These are phyloP conservation scores for Chymomyza fuscimana DNA, from an alignment of 2,888 invertebrate genomes.

Conservation along the genomic window DNA sequence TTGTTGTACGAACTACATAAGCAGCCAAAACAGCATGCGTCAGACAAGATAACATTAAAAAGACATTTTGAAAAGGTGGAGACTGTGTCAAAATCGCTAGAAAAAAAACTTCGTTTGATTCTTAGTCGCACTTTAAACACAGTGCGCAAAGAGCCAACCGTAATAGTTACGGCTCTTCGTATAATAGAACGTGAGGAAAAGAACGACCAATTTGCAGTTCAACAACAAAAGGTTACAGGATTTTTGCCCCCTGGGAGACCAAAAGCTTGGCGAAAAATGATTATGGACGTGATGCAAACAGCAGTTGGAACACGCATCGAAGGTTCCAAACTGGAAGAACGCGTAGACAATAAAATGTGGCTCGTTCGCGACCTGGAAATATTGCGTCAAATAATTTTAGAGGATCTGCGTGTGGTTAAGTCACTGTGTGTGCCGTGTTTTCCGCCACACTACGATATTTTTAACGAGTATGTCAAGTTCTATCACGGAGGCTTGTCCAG, in stretches of 20 bases:
- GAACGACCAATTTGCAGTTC: slow-evolving; percentile 92
- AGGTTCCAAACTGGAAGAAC: slow-evolving; percentile 95
- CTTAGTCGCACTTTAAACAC: slow-evolving; percentile 94
- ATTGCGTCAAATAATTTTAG: slow-evolving; percentile 91
- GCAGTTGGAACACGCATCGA: slow-evolving; percentile 92
- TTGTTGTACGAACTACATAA: slow-evolving; percentile 96
- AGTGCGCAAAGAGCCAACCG: slow-evolving; percentile 95
- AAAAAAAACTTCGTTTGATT: slow-evolving; percentile 94
- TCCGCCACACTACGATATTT: slow-evolving; percentile 96
- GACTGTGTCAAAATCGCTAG: slow-evolving; percentile 91
- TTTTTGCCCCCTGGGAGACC: slow-evolving; percentile 97
- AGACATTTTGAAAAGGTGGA: slow-evolving; percentile 98
- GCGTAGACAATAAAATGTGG: slow-evolving; percentile 96
- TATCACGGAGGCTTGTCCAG: slow-evolving; percentile 93
- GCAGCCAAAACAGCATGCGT: slow-evolving; percentile 91
- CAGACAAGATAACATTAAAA: slow-evolving; percentile 93
- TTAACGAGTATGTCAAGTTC: slow-evolving; percentile 94
- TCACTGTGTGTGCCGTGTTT: slow-evolving; percentile 95
- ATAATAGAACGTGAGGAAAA: slow-evolving; percentile 98
- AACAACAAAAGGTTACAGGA: slow-evolving; percentile 84
- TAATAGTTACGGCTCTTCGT: slow-evolving; percentile 96
- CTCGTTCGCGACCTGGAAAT: slow-evolving; percentile 95
- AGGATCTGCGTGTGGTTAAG: slow-evolving; percentile 94
- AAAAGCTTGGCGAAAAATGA: slow-evolving; percentile 93
- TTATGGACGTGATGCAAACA: slow-evolving; percentile 89